phyloP scores from a whole-genome alignment of 2,797 vertebrate genomes.

The Jordanella pulchra region DNA sequence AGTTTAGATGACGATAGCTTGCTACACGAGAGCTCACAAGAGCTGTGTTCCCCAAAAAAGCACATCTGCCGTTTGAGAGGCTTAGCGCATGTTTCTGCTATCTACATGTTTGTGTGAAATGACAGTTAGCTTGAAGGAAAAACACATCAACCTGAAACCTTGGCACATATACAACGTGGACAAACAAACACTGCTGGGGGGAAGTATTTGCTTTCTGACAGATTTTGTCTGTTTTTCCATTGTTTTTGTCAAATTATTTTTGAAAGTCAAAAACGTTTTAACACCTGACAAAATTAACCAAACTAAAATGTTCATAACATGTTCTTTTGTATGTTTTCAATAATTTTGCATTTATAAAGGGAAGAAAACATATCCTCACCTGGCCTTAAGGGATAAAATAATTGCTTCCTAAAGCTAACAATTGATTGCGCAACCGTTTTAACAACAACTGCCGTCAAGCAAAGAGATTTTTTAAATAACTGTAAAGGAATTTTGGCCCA shows the following conservation, averaged over 20 bases:
- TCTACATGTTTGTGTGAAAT: constrained; percentile 6
- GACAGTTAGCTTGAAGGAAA: neutral
- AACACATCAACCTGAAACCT: neutral
- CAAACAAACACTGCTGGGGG: neutral
- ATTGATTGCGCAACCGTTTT: too few relatives aligned
- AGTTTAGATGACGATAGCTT: constrained; percentile 21
- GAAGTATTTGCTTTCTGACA: neutral
- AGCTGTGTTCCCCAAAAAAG: neutral
- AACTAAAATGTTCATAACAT: too few relatives aligned
- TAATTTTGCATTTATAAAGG: too few relatives aligned
- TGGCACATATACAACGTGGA: neutral
- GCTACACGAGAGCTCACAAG: neutral
- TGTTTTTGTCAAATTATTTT: neutral
- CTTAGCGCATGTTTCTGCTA: constrained; percentile 6
- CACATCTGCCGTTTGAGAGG: neutral
- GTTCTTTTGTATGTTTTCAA: too few relatives aligned
- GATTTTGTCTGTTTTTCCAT: neutral
- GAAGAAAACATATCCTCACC: too few relatives aligned
- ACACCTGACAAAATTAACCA: too few relatives aligned
- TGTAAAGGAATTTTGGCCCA: too few relatives aligned
- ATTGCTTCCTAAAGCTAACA: too few relatives aligned
- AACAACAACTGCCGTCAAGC: too few relatives aligned
- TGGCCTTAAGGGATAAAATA: too few relatives aligned
- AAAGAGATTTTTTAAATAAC: too few relatives aligned
- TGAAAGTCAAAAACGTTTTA: too few relatives aligned